phyloP scores from a whole-genome alignment of 2,888 invertebrate species.

The Hirudinaria manillensis region DNA sequence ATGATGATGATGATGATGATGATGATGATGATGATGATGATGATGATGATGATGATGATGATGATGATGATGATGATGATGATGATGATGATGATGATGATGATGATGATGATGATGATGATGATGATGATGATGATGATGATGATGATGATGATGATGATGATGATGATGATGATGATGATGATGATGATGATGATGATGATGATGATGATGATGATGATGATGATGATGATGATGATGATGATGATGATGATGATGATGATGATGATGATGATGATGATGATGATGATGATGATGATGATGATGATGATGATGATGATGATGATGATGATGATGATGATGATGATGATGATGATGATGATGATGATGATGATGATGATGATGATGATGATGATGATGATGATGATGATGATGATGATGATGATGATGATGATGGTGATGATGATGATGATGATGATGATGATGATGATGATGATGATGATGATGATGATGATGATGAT shows the following conservation, averaged over 20 bases:
- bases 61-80: conserved; percentile 15
- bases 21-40: conserved; percentile 25
- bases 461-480: neutral
- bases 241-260: conserved; percentile 15
- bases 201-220: conserved; percentile 15
- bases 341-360: no score
- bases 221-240: conserved; percentile 22
- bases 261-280: neutral
- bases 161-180: conserved; percentile 7
- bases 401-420: conserved; percentile 18
- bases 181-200: conserved; percentile 7
- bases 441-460: neutral
- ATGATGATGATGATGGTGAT: neutral
- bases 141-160: neutral
- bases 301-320: neutral
- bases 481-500: conserved; percentile 24
- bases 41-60: conserved; percentile 24
- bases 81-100: conserved; percentile 25
- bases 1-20: conserved; percentile 21
- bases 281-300: neutral
- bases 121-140: neutral
- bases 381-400: conserved; percentile 24
- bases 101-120: conserved; percentile 12
- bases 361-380: neutral
- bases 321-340: neutral